Evolutionary conservation across 2,888 invertebrate genomes (phyloP), one percentile per base, ranked within the genome.

Genomic region (Tholera decimalis): DNA sequence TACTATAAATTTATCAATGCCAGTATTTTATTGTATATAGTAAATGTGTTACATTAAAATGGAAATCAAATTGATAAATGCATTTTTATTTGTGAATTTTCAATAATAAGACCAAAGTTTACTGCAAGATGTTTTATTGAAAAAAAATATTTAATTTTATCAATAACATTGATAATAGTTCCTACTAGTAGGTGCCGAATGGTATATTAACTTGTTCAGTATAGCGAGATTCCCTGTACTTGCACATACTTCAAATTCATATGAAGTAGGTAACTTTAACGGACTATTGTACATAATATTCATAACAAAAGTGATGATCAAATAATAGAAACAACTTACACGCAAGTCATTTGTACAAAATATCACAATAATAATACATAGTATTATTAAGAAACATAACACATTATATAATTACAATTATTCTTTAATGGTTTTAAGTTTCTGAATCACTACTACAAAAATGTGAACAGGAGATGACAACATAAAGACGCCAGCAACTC

Each of bases 11-110:
- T 88, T 89, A 90, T 93, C 88, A 91, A 93, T 92, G 93, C 94
- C 95, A 95, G 95, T 95, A 95, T 95, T 95, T 92, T 92, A 94
- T 88, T 94, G 94, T 95, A 95, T 92, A 95, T 94, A 94, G 80
- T 91, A 84, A 91, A 92, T 93, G 87, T 92, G 93, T 94, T 94
- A 92, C 86, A 93, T 91, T 94, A 93, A 93, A 93, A 89, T 82
- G 86, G 85, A 91, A 92, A 91, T 89, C 84, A 91, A 91, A 89
- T 83, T 72, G 81, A 81, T 59, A 69, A 70, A 44, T 69, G 85
- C 69, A 83, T 83, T 91, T 90, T 90, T 83, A 87, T 89, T 91
- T 61, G 24, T 63, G 59, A 39, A 33, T 33, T 26, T 39, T 37
- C 24, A 78, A 88, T 79, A 79, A 67, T 83, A 83, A 84, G 55